Percentiles rank a stretch among this genome's conserved stretches.
Conservation (phyloP, 2,888 invertebrate species). For the Chesias legatella region DNA sequence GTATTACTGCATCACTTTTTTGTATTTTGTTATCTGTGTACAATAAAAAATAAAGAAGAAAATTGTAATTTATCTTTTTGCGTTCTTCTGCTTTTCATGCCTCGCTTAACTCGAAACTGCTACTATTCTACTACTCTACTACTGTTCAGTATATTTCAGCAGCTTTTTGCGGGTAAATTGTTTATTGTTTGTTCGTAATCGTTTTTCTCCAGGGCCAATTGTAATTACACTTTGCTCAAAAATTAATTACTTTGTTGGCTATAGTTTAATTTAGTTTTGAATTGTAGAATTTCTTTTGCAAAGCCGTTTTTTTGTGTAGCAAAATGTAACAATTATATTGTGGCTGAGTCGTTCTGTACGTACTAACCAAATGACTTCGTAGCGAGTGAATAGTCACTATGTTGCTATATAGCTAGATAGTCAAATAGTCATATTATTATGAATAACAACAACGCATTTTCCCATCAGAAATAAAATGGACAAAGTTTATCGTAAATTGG, state of each 20-base stretch:
- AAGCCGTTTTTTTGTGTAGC: slow-evolving; percentile 14
- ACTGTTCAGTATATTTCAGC: slow-evolving; percentile 37
- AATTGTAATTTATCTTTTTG: too few relatives aligned
- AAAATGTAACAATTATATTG: slow-evolving; percentile 39
- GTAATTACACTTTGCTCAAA: slow-evolving; percentile 36
- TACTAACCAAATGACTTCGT: too few relatives aligned
- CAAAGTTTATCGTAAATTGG: too few relatives aligned
- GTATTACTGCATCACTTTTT: too few relatives aligned
- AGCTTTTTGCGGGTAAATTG: slow-evolving; percentile 29
- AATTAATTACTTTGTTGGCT: slow-evolving; percentile 26
- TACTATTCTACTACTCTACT: too few relatives aligned
- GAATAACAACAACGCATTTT: too few relatives aligned
- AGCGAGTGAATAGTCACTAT: too few relatives aligned
- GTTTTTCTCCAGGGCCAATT: slow-evolving; percentile 18
- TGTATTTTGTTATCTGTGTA: slow-evolving; percentile 44
- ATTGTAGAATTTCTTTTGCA: slow-evolving; percentile 13
- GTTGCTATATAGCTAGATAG: too few relatives aligned
- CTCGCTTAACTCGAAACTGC: slow-evolving; percentile 45
- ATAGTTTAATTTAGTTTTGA: slow-evolving; percentile 24
- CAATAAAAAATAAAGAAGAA: too few relatives aligned
- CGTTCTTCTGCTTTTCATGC: slow-evolving; percentile 38
- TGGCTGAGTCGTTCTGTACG: slow-evolving; percentile 40
- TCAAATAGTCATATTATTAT: too few relatives aligned
- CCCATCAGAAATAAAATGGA: too few relatives aligned
- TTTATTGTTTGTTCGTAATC: slow-evolving; percentile 38